phyloP scores from a whole-genome alignment of 2,113 vertebrate genomes.

The Paradoxurus hermaphroditus region DNA sequence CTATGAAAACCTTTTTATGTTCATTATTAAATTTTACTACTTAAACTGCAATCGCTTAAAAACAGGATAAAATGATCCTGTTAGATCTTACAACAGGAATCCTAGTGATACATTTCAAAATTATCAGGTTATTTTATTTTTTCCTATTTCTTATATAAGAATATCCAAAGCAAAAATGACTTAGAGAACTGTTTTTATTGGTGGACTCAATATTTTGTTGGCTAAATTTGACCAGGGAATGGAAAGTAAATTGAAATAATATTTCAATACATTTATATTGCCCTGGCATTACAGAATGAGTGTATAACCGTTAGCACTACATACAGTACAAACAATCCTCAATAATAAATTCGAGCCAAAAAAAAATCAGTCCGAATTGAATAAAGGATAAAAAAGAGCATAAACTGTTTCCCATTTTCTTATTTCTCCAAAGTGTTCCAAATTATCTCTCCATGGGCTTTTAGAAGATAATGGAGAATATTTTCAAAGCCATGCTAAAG shows the following conservation, averaged over 20 bases:
- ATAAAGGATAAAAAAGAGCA: neutral
- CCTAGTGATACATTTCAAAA: neutral
- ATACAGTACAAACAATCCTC: neutral
- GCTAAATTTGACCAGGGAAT: constrained; percentile 7
- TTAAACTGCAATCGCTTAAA: constrained; percentile 37
- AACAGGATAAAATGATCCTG: neutral
- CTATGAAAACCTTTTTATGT: constrained; percentile 8
- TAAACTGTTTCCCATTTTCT: neutral
- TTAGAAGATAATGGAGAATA: constrained; percentile 14
- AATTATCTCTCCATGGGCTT: neutral
- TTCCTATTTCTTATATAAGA: neutral
- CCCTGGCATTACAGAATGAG: neutral
- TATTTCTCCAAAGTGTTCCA: neutral
- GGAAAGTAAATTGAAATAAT: constrained; percentile 15
- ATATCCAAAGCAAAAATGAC: constrained; percentile 26
- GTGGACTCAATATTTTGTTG: neutral
- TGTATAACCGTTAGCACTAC: neutral
- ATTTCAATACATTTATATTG: constrained; percentile 7
- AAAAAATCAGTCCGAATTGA: neutral
- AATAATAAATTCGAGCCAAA: neutral
- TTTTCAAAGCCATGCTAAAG: neutral
- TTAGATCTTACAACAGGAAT: neutral
- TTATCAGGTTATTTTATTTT: neutral
- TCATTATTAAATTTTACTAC: constrained; percentile 48
- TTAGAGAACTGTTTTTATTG: constrained; percentile 15